phyloP scores from a whole-genome alignment of 2,797 vertebrate genomes.

The Pipistrellus pipistrellus region DNA sequence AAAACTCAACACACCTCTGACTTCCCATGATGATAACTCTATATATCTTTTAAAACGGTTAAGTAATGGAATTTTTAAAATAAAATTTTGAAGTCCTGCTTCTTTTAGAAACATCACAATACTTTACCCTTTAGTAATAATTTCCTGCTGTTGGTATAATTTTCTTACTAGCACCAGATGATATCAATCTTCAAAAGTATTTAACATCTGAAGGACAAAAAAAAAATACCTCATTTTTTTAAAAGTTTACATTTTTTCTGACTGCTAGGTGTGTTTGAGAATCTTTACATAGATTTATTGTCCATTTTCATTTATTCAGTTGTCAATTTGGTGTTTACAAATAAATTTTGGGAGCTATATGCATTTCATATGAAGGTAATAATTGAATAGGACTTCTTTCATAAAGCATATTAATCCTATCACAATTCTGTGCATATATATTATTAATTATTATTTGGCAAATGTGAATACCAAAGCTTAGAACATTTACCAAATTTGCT shows the following conservation, averaged over 20 bases:
- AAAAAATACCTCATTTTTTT: no score
- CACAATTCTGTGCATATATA: neutral
- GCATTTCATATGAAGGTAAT: neutral
- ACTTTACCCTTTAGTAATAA: neutral
- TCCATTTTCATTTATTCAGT: neutral
- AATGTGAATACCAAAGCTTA: neutral
- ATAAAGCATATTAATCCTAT: neutral
- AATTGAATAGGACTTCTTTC: neutral
- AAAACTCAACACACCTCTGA: neutral
- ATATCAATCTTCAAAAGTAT: neutral
- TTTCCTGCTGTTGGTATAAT: neutral
- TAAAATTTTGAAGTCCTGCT: neutral
- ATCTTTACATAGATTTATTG: neutral
- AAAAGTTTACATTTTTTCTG: slow-evolving; percentile 10
- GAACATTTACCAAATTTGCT: neutral
- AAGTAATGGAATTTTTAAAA: neutral
- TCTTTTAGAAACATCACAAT: slow-evolving; percentile 6
- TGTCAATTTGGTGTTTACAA: neutral
- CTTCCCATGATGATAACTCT: neutral
- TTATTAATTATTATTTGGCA: neutral
- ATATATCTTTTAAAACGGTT: neutral
- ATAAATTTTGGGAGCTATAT: neutral
- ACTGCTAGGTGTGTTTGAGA: neutral
- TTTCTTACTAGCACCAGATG: neutral
- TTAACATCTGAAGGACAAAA: neutral